These are phyloP conservation scores for Noturus placidus DNA, from an alignment of 2,113 vertebrate species.

Conservation along the genomic window DNA sequence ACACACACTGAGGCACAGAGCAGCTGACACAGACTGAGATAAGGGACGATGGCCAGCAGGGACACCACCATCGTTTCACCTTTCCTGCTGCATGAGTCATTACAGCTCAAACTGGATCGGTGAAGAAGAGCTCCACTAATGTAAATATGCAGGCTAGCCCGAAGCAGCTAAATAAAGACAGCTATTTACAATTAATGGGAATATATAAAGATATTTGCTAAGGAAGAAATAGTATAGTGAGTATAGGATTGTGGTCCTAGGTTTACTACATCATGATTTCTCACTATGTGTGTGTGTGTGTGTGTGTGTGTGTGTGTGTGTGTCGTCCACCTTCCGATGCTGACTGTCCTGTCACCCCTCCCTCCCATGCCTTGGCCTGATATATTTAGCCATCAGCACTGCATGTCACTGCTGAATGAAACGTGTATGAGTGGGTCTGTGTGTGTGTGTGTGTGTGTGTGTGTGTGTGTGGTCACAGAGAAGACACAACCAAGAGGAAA, in stretches of 20 bases:
- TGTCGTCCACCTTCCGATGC: constrained; percentile 5
- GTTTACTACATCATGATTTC: constrained; percentile 35
- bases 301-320: neutral
- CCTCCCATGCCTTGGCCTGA: constrained; percentile 49
- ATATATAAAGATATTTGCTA: neutral
- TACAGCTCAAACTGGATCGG: constrained; percentile 40
- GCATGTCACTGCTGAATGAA: constrained; percentile 25
- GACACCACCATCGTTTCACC: constrained; percentile 32
- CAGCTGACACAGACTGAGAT: constrained; percentile 28
- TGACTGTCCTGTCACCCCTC: constrained; percentile 56
- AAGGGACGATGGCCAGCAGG: constrained; percentile 32
- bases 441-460: constrained; percentile 29
- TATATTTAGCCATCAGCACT: constrained; percentile 70
- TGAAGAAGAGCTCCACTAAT: constrained; percentile 23
- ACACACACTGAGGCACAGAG: neutral
- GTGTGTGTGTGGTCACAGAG: constrained; percentile 6
- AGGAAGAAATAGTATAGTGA: neutral
- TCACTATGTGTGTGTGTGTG: neutral
- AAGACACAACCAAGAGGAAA: constrained; percentile 6
- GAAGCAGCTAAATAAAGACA: constrained; percentile 23
- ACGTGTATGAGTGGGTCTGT: constrained; percentile 31
- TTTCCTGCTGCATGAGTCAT: constrained; percentile 46
- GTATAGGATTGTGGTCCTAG: constrained; percentile 17
- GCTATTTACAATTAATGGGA: neutral
- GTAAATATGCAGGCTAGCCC: constrained; percentile 24